Base-by-base conservation (phyloP, 2,113 vertebrate species). In the Nothoprocta perdicaria region DNA sequence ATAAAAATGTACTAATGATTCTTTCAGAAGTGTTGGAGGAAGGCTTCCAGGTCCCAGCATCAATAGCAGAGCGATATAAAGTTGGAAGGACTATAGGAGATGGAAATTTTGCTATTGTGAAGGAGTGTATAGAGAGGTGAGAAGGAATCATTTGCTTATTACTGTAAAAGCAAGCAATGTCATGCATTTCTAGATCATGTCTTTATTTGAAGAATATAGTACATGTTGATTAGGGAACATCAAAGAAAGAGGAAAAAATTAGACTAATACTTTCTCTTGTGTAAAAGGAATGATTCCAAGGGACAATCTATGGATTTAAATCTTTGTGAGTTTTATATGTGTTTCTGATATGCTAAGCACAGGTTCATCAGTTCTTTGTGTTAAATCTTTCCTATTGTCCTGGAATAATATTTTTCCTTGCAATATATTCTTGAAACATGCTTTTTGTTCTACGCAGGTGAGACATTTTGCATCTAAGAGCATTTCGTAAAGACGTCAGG, bases 21-120 rank as follows among this genome's bases (percentile, higher is more conserved):
- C 95, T 98, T 98, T 97, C 98, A 97, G 99, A 99, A 97, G 97
- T 97, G 93, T 90, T 97, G 82, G 99, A 99, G 52, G 99, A 99
- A 95, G 97, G 95, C 83, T 97, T 98, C 95, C 97, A 98, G 94
- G 98, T 99, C 88, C 99, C 99, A 86, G 97, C 97, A 50, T 98
- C 99, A 38, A 99, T 99, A 94, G 97, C 98, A 43, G 99, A 99
- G 81, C 96, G 99, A 86, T 99, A 99, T 97, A 99, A 98, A 97
- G 99, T 99, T 84, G 99, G 99, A 71, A 98, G 98, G 80, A 99
- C 98, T 95, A 98, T 99, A 96, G 99, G 99, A 60, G 99, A 99
- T 2, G 99, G 99, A 68, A 99, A 99, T 97, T 99, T 99, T 93
- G 99, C 99, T 35, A 98, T 99, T 94, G 99, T 99, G 77, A 98